Percentiles rank a stretch among this genome's conserved stretches.
Conservation (phyloP, 2,113 vertebrate species). For the Pithys albifrons region DNA sequence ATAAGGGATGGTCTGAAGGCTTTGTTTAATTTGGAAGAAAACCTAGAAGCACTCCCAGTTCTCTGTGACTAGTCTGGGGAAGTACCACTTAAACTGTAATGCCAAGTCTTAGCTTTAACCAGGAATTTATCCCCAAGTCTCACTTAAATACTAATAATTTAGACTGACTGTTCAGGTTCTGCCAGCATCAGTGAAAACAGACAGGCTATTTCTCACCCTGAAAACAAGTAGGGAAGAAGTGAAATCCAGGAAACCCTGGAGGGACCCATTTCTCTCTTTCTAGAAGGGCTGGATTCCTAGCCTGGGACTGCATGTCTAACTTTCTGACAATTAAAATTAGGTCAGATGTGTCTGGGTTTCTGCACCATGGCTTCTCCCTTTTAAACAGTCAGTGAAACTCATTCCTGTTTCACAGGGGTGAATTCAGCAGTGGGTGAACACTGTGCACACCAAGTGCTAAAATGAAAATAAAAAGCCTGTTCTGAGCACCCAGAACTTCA, state of each 20-base stretch:
- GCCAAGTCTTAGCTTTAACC: background rate
- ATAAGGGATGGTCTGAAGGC: background rate
- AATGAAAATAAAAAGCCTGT: background rate
- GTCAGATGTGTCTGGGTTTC: background rate
- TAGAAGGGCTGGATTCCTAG: background rate
- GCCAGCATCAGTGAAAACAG: background rate
- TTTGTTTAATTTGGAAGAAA: constrained; percentile 10
- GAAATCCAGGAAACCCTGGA: background rate
- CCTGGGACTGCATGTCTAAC: background rate
- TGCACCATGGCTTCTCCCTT: background rate
- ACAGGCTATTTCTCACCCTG: background rate
- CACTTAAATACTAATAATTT: background rate
- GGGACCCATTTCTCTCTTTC: background rate
- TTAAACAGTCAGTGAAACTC: background rate
- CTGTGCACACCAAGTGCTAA: background rate
- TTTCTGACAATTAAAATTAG: background rate
- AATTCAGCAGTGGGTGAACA: background rate
- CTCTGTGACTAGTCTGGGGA: background rate
- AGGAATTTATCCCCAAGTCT: background rate
- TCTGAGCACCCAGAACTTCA: background rate
- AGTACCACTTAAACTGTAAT: background rate
- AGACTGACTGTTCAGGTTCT: background rate
- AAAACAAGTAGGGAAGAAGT: background rate
- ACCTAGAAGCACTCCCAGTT: background rate
- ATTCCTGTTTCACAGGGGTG: background rate